These are phyloP conservation scores for Nymphalis polychloros DNA, from an alignment of 2,888 invertebrate genomes.

Conservation along the genomic window DNA sequence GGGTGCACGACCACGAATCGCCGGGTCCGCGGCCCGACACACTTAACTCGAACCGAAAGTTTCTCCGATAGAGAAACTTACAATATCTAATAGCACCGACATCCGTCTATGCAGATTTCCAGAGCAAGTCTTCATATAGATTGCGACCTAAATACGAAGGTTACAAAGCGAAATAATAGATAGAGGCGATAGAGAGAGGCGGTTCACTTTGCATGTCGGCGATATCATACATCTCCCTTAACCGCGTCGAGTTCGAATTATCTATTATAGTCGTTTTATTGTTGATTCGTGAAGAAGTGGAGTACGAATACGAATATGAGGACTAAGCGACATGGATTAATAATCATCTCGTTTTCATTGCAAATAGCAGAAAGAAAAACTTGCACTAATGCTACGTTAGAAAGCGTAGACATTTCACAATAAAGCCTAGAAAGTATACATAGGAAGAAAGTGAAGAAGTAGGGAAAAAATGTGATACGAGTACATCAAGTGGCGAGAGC, in stretches of 20 bases:
- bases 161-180: conserved; percentile 60
- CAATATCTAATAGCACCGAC: conserved; percentile 76
- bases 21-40: conserved; percentile 64
- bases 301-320: conserved; percentile 13
- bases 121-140: conserved; percentile 72
- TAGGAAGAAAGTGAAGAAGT: conserved; percentile 80
- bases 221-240: conserved; percentile 43
- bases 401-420: conserved; percentile 79
- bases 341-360: conserved; percentile 76
- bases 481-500: conserved; percentile 62
- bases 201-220: conserved; percentile 50
- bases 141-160: conserved; percentile 70
- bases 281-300: conserved; percentile 6
- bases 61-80: conserved; percentile 79
- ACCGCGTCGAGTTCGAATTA: not conserved
- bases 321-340: conserved; percentile 41
- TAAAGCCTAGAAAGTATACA: conserved; percentile 79
- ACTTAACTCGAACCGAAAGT: conserved; percentile 76
- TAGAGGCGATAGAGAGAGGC: conserved; percentile 58
- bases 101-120: conserved; percentile 81
- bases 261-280: conserved; percentile 8
- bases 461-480: conserved; percentile 68
- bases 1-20: conserved; percentile 66
- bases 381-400: conserved; percentile 78
- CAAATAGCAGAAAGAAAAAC: conserved; percentile 73